A percentile compares a stretch with the other conserved stretches of the same genome.
phyloP scores from a whole-genome alignment of 2,797 vertebrate genomes.

The Sebastes nivosus region DNA sequence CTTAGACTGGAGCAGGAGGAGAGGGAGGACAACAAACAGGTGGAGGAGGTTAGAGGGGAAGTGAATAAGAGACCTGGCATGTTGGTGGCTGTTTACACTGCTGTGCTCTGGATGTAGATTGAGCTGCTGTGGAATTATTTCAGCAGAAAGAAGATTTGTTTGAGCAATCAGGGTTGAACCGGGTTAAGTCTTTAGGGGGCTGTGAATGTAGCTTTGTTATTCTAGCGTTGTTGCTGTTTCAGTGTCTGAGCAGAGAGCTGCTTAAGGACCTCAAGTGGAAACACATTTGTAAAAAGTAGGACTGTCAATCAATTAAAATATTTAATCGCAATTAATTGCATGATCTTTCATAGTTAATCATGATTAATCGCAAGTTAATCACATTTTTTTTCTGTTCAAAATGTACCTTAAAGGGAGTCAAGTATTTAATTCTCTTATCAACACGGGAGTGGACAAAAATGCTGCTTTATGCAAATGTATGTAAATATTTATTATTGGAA shows the following conservation, averaged over 20 bases:
- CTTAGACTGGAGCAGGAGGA: conserved; percentile 86
- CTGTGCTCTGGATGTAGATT: not conserved
- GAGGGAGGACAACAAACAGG: not conserved
- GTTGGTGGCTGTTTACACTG: not conserved
- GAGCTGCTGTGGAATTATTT: conserved; percentile 29
- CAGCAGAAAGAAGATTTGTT: conserved; percentile 43
- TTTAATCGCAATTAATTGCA: too few species aligned
- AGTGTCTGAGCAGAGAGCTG: not conserved
- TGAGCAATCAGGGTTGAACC: not conserved
- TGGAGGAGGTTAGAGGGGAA: not conserved
- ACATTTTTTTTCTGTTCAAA: too few species aligned
- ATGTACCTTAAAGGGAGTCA: too few species aligned
- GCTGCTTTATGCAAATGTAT: too few species aligned
- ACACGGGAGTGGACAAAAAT: too few species aligned
- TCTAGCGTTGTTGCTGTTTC: not conserved
- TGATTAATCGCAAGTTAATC: too few species aligned
- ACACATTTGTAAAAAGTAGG: not conserved
- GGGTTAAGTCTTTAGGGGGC: not conserved
- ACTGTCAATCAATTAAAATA: too few species aligned
- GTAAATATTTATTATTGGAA: too few species aligned
- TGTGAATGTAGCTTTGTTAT: conserved; percentile 33
- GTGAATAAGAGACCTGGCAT: not conserved
- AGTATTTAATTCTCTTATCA: too few species aligned
- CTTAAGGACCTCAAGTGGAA: not conserved
- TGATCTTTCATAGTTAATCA: too few species aligned